Base-by-base conservation (phyloP, 2,797 vertebrate genomes). In the Enteromius argenteus region DNA sequence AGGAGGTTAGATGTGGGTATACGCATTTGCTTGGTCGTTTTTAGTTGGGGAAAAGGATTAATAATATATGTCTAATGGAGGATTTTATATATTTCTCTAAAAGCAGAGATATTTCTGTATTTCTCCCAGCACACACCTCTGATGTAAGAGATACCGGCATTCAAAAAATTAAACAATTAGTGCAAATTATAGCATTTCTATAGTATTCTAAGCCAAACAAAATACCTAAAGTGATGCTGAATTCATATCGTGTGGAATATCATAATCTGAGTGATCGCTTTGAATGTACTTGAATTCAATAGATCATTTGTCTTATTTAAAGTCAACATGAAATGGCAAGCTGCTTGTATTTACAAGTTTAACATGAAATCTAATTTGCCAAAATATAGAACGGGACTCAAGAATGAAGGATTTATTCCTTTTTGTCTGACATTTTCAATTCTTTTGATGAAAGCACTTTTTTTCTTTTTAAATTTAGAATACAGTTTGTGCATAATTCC, bases 1-100 rank as follows among this genome's bases (percentile, higher is more conserved):
- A 62, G 10, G 76, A 73, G 56, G 68, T 39, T 73, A 74, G 77
- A 39, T 32, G n/a, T 73, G 23, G 15, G 67, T n/a, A 49, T 46
- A 49, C 2, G 37, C 27, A 44, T 84, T 51, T 23, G 51, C 67
- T 79, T 79, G 67, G 49, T 71, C 62, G 56, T 85, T 64, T 80
- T 72, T 60, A 80, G 71, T 79, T 13, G 5, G 56, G 39, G 27
- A 19, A 44, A 77, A 83, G 46, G 14, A 83, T 78, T 64, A 53
- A 35, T 73, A 66, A 66, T 49, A 58, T 10, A 72, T 27, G 69
- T 32, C 32, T 75, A 80, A 81, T 23, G 53, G 79, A 81, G 80
- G 60, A 67, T 79, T 79, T 69, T 81, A 86, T 76, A 79, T 44
- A 74, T 79, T 78, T 62, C 64, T 67, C 78, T 81, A 58, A 68